A percentile compares a stretch with the other conserved stretches of the same genome.
Conservation (phyloP, 2,797 vertebrate species). For the Myotis daubentonii region DNA sequence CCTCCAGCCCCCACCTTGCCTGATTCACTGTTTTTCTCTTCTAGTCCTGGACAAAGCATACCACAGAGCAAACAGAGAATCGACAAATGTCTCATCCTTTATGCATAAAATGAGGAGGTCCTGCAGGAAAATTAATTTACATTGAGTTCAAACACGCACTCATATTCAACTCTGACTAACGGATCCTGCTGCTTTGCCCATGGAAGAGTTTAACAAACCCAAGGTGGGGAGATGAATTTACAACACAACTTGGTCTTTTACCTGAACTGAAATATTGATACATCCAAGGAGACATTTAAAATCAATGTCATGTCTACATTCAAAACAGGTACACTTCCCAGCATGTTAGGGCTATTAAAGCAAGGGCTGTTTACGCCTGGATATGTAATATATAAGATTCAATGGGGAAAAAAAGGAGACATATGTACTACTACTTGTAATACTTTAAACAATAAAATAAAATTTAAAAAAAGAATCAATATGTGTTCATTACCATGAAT, state of each 20-base stretch:
- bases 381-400: too few species aligned
- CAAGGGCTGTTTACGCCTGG: neutral
- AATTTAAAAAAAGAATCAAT: neutral
- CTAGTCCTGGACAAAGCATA: neutral
- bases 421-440: too few species aligned
- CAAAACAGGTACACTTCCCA: neutral
- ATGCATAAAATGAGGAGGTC: conserved; percentile 29
- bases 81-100: neutral
- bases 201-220: neutral
- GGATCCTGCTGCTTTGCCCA: neutral
- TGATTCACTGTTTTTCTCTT: neutral
- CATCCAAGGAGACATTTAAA: conserved; percentile 49
- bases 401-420: too few species aligned
- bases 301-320: conserved; percentile 16
- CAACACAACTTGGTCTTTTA: conserved; percentile 6
- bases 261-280: neutral
- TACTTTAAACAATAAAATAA: neutral
- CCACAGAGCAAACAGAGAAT: neutral
- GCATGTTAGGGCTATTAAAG: neutral
- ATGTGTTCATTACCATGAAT: too few species aligned
- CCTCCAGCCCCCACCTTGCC: too few species aligned
- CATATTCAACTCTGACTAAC: neutral
- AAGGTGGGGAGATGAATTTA: neutral
- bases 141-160: neutral
- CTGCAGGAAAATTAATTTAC: conserved; percentile 10